Percentiles rank a stretch among this genome's conserved stretches.
Conservation (phyloP, 35 echinoderm and acorn worm genomes). For the Apostichopus japonicus region DNA sequence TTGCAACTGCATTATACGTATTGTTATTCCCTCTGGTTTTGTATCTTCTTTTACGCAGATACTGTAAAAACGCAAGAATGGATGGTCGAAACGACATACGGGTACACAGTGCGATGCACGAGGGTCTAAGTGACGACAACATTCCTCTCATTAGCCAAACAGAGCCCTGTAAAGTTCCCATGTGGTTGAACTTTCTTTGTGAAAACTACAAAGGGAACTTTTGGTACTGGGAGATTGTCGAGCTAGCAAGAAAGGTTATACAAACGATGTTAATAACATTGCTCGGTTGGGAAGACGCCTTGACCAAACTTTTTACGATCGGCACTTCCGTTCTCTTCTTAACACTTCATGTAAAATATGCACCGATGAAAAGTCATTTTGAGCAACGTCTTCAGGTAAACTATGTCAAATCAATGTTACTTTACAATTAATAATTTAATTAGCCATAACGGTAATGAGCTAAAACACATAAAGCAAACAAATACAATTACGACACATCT, state of each 20-base stretch:
- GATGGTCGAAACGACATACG: too few relatives aligned
- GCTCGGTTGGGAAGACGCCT: constrained; percentile 41
- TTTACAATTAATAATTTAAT: too few relatives aligned
- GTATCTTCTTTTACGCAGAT: background rate
- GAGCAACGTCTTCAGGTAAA: constrained; percentile 59
- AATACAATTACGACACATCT: too few relatives aligned
- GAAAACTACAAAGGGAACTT: constrained; percentile 66
- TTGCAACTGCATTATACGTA: background rate
- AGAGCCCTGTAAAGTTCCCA: background rate
- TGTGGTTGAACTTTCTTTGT: constrained; percentile 50
- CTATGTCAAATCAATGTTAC: too few relatives aligned
- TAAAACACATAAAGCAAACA: too few relatives aligned
- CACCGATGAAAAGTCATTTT: constrained; percentile 44
- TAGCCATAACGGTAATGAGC: too few relatives aligned
- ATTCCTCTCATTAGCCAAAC: background rate
- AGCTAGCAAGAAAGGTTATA: constrained; percentile 53
- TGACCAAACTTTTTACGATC: constrained; percentile 33
- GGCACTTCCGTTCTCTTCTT: constrained; percentile 42
- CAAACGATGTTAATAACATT: constrained; percentile 61
- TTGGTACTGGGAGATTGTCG: constrained; percentile 68
- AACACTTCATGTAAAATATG: constrained; percentile 9
- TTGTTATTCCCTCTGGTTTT: background rate
- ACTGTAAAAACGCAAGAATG: background rate
- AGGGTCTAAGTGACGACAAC: background rate
- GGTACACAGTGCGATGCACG: background rate